Evolutionary conservation across 2,797 vertebrate species (phyloP), one percentile per base, ranked within the genome.

Genomic region (Pseudocheirus occidentalis): DNA sequence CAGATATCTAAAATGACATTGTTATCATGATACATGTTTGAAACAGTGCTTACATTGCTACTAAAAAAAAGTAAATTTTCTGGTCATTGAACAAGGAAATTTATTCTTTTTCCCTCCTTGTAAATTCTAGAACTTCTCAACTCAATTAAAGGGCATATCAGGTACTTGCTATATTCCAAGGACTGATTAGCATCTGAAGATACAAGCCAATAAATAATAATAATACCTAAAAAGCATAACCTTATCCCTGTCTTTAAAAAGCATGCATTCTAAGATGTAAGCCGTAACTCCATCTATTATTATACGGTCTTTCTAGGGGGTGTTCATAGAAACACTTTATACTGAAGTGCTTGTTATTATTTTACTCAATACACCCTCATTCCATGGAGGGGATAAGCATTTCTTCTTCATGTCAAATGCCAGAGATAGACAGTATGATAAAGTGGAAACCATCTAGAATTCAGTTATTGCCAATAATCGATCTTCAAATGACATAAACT

Each of bases 231-330:
- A 66, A 66, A 66, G n/a, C 53, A 53, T n/a, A 34, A 12, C 4
- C 34, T 11, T 31, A n/a, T 16, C 13, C 59, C 4, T 14, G 4
- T n/a, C 59, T 14, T n/a, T 34, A 66, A n/a, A 66, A 62, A 66
- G 13, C 14, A 66, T 66, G 5, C 13, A n/a, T 66, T 66, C 59
- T 34, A 66, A 66, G 34, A 66, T 16, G 59, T 14, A 66, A 66
- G 5, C 3, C 31, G 0, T 73, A 40, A 40, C 16, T 66, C 31
- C 7, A 0, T 73, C 34, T 21, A 21, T 2, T n/a, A 13, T 16
- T n/a, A 1, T 5, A n/a, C n/a, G 62, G 12, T 66, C 16, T 73
- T 73, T 73, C 14, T 40, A 21, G 40, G 66, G 7, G n/a, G 2
- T 73, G 14, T 73, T 73, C 12, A 53, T 53, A 9, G 53, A 53